Evolutionary conservation across 2,113 vertebrate species (phyloP).

Genomic region (Rhabdornis inornatus): DNA sequence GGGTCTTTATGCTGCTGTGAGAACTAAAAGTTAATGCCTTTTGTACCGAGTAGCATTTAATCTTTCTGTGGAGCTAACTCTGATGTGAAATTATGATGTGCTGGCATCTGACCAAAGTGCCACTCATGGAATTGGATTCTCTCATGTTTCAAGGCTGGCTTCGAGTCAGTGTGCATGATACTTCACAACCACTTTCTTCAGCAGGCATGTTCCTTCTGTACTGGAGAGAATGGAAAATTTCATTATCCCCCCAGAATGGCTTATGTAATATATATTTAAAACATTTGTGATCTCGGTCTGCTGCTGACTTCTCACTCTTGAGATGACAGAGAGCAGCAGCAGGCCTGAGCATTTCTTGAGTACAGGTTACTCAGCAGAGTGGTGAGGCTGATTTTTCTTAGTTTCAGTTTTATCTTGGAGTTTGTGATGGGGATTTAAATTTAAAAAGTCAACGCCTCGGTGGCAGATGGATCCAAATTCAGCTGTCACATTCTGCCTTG

Average conservation of each 20-base stretch:
- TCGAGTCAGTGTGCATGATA: background rate
- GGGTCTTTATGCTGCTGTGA: background rate
- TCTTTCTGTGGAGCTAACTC: background rate
- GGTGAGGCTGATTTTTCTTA: background rate
- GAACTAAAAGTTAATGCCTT: slow-evolving; percentile 2
- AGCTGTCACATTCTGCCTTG: background rate
- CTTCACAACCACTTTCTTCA: background rate
- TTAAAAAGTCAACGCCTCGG: background rate
- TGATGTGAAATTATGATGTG: background rate
- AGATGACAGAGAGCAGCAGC: background rate
- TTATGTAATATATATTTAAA: background rate
- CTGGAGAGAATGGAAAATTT: background rate
- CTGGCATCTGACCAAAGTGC: slow-evolving; percentile 15
- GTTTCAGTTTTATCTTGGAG: background rate
- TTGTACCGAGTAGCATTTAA: background rate
- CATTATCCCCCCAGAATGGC: background rate
- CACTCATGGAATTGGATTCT: background rate
- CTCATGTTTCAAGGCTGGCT: slow-evolving; percentile 19
- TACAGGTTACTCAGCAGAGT: background rate
- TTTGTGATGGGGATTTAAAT: background rate
- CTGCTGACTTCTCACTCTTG: background rate
- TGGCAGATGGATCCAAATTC: background rate
- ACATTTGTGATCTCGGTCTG: background rate
- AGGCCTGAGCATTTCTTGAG: background rate
- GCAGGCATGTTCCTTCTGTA: background rate